These are phyloP conservation scores for Drosophila burlai DNA, from an alignment of 1,140 invertebrate species.

Conservation along the genomic window DNA sequence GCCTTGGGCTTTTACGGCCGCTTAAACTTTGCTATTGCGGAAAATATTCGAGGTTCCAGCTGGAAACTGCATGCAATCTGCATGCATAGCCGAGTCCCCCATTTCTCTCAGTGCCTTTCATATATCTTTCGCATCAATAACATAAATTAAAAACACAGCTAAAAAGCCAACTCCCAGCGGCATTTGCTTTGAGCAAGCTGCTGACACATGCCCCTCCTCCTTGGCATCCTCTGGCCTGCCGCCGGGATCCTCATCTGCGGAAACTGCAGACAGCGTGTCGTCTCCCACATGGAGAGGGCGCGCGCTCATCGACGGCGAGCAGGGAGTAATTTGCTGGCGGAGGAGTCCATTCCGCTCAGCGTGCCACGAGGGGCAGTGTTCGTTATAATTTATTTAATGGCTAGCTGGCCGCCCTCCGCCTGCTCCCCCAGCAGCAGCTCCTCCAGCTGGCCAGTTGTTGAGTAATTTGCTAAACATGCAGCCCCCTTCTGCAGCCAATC, in stretches of 20 bases:
- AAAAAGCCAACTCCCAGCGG: slow-evolving; percentile 57
- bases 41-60: neutral
- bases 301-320: slow-evolving; percentile 10
- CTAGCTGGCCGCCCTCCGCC: slow-evolving; percentile 22
- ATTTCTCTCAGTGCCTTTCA: slow-evolving; percentile 60
- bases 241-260: slow-evolving; percentile 1
- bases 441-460: slow-evolving; percentile 59
- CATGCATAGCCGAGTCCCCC: neutral
- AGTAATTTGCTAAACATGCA: slow-evolving; percentile 80
- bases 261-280: slow-evolving; percentile 74
- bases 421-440: neutral
- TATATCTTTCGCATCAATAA: slow-evolving; percentile 69
- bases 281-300: slow-evolving; percentile 60
- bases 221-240: neutral
- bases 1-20: neutral
- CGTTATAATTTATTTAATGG: slow-evolving; percentile 80
- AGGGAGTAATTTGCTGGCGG: slow-evolving; percentile 65
- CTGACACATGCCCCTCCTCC: slow-evolving; percentile 56
- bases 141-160: slow-evolving; percentile 72
- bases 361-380: slow-evolving; percentile 22
- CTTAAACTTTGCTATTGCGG: neutral
- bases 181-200: slow-evolving; percentile 73
- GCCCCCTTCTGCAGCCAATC: slow-evolving; percentile 10
- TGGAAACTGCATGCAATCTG: neutral
- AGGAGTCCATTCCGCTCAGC: slow-evolving; percentile 11